A percentile compares a stretch with the other conserved stretches of the same genome.
Evolutionary conservation across 2,888 invertebrate genomes (phyloP).

Genomic region (Trissoscelio sp.): DNA sequence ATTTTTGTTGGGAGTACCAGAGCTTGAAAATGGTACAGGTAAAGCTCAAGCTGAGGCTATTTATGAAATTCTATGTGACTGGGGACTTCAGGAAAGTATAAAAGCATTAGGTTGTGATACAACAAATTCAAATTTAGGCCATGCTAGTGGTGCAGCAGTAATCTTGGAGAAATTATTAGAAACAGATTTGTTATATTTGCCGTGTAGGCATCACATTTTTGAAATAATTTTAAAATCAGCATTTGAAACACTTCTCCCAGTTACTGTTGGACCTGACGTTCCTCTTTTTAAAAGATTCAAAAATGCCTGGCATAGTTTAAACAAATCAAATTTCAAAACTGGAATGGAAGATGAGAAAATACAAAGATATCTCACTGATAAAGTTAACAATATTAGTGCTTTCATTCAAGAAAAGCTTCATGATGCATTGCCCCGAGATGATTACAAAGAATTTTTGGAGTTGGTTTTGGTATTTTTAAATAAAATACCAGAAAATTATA

Average conservation of each 20-base stretch:
- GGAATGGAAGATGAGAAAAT: constrained; percentile 26
- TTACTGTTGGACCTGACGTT: constrained; percentile 29
- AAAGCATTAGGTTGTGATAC: constrained; percentile 16
- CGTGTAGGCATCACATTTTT: constrained; percentile 31
- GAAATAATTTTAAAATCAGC: constrained; percentile 28
- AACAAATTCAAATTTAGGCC: constrained; percentile 69
- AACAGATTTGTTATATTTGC: constrained; percentile 42
- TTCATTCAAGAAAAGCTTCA: not conserved
- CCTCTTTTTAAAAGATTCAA: constrained; percentile 32
- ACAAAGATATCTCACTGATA: constrained; percentile 31
- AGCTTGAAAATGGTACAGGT: constrained; percentile 1
- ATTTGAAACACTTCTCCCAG: constrained; percentile 23
- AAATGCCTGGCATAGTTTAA: constrained; percentile 20
- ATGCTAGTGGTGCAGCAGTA: constrained; percentile 67
- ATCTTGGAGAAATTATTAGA: constrained; percentile 69
- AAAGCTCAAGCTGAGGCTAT: not conserved
- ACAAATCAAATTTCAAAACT: constrained; percentile 37
- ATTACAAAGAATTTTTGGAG: constrained; percentile 60
- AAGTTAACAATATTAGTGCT: constrained; percentile 8
- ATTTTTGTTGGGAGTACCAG: constrained; percentile 22
- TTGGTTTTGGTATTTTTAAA: constrained; percentile 69
- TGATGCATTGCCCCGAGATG: constrained; percentile 29
- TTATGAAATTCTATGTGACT: constrained; percentile 13
- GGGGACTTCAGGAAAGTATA: not conserved
- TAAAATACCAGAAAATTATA: constrained; percentile 33